These are phyloP conservation scores for Ennomos erosarius DNA, from an alignment of 2,888 invertebrate species.

Conservation along the genomic window DNA sequence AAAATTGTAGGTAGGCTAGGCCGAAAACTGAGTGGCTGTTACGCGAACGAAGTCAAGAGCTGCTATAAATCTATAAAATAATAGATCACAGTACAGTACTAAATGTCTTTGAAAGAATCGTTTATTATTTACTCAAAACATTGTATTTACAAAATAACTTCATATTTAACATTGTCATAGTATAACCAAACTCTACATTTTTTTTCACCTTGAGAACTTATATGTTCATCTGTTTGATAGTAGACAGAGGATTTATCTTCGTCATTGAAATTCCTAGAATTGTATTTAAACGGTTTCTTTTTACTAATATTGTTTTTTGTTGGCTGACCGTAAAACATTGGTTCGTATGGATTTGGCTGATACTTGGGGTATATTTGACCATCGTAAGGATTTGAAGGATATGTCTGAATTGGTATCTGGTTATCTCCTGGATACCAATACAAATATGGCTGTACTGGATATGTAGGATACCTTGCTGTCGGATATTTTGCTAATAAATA, in stretches of 20 bases:
- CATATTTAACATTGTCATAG: slow-evolving; percentile 68
- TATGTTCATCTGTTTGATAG: slow-evolving; percentile 54
- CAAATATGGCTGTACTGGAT: slow-evolving; percentile 22
- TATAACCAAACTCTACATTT: slow-evolving; percentile 69
- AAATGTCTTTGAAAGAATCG: too few relatives aligned
- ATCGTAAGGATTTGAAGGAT: slow-evolving; percentile 12
- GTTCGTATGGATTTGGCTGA: slow-evolving; percentile 13
- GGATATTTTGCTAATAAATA: slow-evolving; percentile 16
- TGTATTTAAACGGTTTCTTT: slow-evolving; percentile 26
- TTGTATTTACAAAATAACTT: slow-evolving; percentile 55
- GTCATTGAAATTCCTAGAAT: slow-evolving; percentile 34
- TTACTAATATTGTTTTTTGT: slow-evolving; percentile 28
- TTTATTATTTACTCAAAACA: neutral
- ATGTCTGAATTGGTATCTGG: neutral
- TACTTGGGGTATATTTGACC: slow-evolving; percentile 6
- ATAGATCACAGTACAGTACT: too few relatives aligned
- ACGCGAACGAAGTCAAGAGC: too few relatives aligned
- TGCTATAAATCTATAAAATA: too few relatives aligned
- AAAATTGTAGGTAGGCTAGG: too few relatives aligned
- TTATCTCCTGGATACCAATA: slow-evolving; percentile 33
- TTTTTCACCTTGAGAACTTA: slow-evolving; percentile 51
- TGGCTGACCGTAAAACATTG: slow-evolving; percentile 10
- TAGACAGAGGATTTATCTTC: slow-evolving; percentile 44
- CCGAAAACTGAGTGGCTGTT: too few relatives aligned
- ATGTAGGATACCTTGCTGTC: slow-evolving; percentile 13